Evolutionary conservation across 2,797 vertebrate species (phyloP).

Genomic region (Microtus californicus): DNA sequence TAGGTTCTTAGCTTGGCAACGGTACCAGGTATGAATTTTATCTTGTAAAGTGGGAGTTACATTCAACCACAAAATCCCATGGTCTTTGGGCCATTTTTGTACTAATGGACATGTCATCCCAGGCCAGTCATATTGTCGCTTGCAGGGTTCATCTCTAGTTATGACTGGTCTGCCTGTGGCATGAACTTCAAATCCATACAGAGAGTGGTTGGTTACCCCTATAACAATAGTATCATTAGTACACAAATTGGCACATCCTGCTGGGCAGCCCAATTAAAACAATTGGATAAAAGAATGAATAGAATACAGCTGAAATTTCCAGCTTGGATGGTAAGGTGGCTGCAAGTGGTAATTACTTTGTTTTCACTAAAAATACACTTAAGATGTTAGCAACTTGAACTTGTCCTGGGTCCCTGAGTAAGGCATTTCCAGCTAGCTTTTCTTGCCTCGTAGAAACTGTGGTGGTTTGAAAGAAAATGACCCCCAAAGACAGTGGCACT

Average conservation of each 20-base stretch:
- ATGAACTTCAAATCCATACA: background rate
- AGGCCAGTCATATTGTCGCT: background rate
- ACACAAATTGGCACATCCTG: background rate
- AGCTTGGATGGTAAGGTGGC: background rate
- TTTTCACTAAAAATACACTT: background rate
- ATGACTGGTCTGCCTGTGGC: background rate
- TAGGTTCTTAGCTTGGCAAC: background rate
- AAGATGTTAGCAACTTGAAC: background rate
- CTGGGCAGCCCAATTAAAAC: background rate
- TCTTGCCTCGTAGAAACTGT: background rate
- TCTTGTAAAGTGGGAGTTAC: background rate
- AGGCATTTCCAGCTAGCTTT: background rate
- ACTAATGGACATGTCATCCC: background rate
- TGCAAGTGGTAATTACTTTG: background rate
- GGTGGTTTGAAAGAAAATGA: background rate
- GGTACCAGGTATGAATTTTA: background rate
- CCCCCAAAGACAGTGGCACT: background rate
- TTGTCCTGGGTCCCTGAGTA: background rate
- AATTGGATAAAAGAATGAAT: background rate
- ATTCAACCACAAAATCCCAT: background rate
- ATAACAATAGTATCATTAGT: background rate
- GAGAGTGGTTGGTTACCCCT: background rate
- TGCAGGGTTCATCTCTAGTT: background rate
- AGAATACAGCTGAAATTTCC: constrained; percentile 44
- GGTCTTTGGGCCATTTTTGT: background rate